A percentile compares a stretch with the other conserved stretches of the same genome.
Conservation (phyloP, 2,888 invertebrate species). For the Pristionchus exspectatus region DNA sequence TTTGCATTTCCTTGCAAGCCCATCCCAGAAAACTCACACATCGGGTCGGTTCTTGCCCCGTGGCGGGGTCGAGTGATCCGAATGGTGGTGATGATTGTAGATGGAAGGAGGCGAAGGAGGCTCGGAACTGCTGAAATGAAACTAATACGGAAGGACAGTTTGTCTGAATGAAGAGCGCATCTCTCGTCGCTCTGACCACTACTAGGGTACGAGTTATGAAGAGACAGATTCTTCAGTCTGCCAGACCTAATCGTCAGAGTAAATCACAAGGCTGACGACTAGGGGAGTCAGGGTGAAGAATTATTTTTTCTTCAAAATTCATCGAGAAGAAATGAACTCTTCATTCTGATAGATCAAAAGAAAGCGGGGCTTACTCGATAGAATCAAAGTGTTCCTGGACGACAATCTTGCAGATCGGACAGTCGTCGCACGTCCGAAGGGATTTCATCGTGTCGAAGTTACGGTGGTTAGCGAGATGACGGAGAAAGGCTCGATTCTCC, state of each 20-base stretch:
- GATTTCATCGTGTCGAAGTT: constrained; percentile 55
- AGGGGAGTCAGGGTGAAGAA: neutral
- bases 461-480: constrained; percentile 54
- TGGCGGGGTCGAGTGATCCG: constrained; percentile 33
- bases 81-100: constrained; percentile 14
- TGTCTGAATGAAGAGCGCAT: neutral
- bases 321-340: neutral
- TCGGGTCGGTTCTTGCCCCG: constrained; percentile 37
- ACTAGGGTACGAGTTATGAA: no score
- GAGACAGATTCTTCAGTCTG: no score
- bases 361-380: neutral
- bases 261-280: no score
- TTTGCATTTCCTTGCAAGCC: no score
- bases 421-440: constrained; percentile 52
- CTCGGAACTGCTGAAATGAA: neutral
- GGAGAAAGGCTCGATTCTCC: constrained; percentile 54
- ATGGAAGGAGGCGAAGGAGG: constrained; percentile 8
- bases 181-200: no score
- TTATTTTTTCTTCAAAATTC: no score
- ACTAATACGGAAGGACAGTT: neutral
- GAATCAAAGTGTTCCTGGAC: constrained; percentile 49
- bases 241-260: no score
- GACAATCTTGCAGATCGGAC: constrained; percentile 53
- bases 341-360: neutral
- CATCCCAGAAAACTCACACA: neutral